Base-by-base conservation (phyloP, 2,797 vertebrate genomes). In the Tachyglossus aculeatus region DNA sequence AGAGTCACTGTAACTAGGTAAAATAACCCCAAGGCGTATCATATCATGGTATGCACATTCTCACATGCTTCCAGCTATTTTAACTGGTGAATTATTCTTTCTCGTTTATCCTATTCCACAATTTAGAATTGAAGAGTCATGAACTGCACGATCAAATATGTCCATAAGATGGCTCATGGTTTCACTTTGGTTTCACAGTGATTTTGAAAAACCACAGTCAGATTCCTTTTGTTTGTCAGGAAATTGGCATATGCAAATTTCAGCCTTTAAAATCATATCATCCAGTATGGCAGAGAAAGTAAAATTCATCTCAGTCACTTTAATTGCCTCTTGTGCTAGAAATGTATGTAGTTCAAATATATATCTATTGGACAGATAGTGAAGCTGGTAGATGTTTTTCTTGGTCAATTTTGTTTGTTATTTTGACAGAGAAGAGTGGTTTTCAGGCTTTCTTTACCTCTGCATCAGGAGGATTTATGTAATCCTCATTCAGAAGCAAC, bases 251-350 rank as follows among this genome's bases (percentile, higher is more conserved):
- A 63, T 77, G 41, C 19, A 56, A n/a, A 31, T 79, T 82, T 53
- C 50, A 82, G 5, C 31, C 22, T 80, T 70, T 79, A 66, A 79
- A 88, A 38, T 57, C 78, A 62, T 82, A 71, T 87, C 77, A 80
- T 61, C 22, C 15, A 13, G 51, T 86, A 48, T 58, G 55, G 34
- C 37, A 64, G 27, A 51, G 38, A 80, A 80, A 45, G 33, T 78
- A 32, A 75, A 81, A 77, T 80, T 60, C 73, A 80, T 85, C 36
- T 24, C 36, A 60, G 69, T 71, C 52, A 64, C 59, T 84, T 38
- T 86, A 80, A 78, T 56, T 82, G 70, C 9, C 78, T 43, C 34
- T 19, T 82, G 73, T 84, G 82, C 33, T 60, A 65, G 34, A 61
- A n/a, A 50, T 55, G 60, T 67, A 81, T 75, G 7, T n/a, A 1